Conservation (phyloP, 2,888 invertebrate genomes). For the Drosophila kuntzei region DNA sequence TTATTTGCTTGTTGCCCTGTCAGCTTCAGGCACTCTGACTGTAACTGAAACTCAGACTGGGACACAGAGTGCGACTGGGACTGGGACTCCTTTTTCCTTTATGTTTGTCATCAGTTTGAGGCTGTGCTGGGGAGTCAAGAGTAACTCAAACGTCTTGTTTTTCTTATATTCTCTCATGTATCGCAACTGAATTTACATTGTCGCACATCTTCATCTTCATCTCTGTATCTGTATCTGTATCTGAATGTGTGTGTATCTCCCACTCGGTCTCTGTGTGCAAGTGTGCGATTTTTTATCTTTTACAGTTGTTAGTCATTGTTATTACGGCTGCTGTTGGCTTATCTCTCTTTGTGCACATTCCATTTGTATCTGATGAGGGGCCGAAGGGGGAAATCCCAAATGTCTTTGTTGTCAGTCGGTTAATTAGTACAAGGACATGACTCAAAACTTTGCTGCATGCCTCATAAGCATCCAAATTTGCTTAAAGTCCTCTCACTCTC, state of each 20-base stretch:
- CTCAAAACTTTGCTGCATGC: slow-evolving; percentile 37
- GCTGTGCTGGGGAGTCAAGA: slow-evolving; percentile 37
- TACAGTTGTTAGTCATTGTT: slow-evolving; percentile 56
- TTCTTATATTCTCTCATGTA: slow-evolving; percentile 21
- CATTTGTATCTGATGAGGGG: slow-evolving; percentile 25
- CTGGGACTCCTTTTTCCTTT: slow-evolving; percentile 42
- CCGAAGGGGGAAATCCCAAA: slow-evolving; percentile 17
- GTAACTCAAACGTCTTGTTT: slow-evolving; percentile 47
- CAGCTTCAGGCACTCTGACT: slow-evolving; percentile 28
- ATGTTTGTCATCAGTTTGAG: slow-evolving; percentile 62
- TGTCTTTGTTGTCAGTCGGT: slow-evolving; percentile 60
- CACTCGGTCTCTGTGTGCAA: slow-evolving; percentile 11
- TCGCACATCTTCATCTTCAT: slow-evolving; percentile 56
- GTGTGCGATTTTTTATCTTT: slow-evolving; percentile 57
- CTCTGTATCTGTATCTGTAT: slow-evolving; percentile 16
- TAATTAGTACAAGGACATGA: slow-evolving; percentile 73
- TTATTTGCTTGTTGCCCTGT: slow-evolving; percentile 53
- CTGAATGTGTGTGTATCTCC: slow-evolving; percentile 6
- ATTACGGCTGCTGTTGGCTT: slow-evolving; percentile 34
- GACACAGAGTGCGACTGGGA: neutral
- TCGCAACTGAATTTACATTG: slow-evolving; percentile 70
- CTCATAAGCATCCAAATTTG: neutral
- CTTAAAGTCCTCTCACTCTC: slow-evolving; percentile 15
- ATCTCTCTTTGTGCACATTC: slow-evolving; percentile 53
- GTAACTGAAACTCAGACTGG: slow-evolving; percentile 24